Conservation (phyloP, 2,888 invertebrate species). For the Torymus tubicola region DNA sequence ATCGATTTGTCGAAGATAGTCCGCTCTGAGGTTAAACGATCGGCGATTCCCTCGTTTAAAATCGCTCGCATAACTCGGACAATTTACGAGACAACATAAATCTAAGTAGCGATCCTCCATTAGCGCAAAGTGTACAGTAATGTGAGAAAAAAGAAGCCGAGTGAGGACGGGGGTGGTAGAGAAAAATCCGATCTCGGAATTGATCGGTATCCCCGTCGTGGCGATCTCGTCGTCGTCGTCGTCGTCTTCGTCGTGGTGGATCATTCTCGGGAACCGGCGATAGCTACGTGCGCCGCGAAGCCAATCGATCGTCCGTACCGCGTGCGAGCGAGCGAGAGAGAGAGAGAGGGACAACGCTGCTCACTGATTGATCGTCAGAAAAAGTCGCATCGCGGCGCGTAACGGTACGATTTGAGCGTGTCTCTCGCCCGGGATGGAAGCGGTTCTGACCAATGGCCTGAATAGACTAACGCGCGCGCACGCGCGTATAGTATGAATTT, state of each 20-base stretch:
- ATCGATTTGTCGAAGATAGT: too few relatives aligned
- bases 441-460: constrained; percentile 69
- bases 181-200: constrained; percentile 48
- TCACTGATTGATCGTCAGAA: constrained; percentile 63
- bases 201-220: constrained; percentile 22
- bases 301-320: constrained; percentile 38
- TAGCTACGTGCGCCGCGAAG: constrained; percentile 28
- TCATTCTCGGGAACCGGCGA: constrained; percentile 37
- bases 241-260: not conserved
- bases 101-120: constrained; percentile 27
- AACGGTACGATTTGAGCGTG: constrained; percentile 72
- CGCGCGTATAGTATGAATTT: constrained; percentile 59
- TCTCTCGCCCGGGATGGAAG: constrained; percentile 73
- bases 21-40: too few relatives aligned
- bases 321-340: not conserved
- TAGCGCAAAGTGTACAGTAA: constrained; percentile 51
- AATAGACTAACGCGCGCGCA: constrained; percentile 66
- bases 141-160: constrained; percentile 22
- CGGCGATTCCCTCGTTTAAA: too few relatives aligned
- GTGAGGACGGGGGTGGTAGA: constrained; percentile 7
- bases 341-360: constrained; percentile 29
- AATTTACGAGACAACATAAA: constrained; percentile 31
- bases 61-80: constrained; percentile 10
- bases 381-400: constrained; percentile 63
- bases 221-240: constrained; percentile 1